Conservation (phyloP, 2,113 vertebrate species). For the Cynocephalus volans region DNA sequence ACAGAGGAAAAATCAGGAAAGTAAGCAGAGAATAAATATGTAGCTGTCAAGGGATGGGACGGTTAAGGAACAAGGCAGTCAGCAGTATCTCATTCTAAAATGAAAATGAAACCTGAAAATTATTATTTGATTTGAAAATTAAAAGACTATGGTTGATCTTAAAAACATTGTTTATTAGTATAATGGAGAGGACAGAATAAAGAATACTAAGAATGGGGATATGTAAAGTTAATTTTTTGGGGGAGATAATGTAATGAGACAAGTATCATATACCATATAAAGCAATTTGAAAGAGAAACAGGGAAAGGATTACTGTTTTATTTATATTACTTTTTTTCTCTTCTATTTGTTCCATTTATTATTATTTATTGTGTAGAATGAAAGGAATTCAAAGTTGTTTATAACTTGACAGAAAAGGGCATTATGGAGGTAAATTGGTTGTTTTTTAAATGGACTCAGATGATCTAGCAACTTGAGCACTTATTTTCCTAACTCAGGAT, state of each 20-base stretch:
- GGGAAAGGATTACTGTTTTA: not conserved
- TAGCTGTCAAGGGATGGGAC: not conserved
- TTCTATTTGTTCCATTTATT: not conserved
- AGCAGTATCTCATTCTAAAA: not conserved
- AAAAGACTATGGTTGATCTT: not conserved
- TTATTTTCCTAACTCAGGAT: not conserved
- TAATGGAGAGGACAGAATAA: not conserved
- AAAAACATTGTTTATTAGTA: not conserved
- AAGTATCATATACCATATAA: not conserved
- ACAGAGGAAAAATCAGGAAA: not conserved
- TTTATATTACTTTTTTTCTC: not conserved
- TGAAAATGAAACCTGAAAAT: not conserved
- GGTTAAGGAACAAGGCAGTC: not conserved
- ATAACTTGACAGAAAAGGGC: not conserved
- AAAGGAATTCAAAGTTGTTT: not conserved
- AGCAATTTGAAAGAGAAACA: not conserved
- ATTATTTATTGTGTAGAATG: not conserved
- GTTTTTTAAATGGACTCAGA: not conserved
- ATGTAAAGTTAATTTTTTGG: not conserved
- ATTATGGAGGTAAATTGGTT: not conserved
- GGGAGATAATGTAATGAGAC: not conserved
- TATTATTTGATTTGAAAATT: not conserved
- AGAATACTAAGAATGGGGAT: not conserved
- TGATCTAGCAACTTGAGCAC: not conserved
- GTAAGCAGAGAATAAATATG: not conserved